Conservation (phyloP, 1,140 invertebrate species). For the Procambarus clarkii region DNA sequence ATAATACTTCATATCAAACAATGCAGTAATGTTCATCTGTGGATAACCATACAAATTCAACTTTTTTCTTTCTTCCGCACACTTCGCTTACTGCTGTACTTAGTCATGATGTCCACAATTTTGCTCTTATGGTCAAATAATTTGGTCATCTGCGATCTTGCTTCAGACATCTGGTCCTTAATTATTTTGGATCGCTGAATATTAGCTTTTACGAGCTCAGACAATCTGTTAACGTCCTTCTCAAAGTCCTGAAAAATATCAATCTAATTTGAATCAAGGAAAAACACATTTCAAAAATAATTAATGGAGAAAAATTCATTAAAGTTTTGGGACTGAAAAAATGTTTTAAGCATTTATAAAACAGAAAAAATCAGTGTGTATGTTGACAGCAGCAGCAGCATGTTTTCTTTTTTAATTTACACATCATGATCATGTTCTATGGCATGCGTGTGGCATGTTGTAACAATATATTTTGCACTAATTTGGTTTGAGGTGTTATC, state of each 20-base stretch:
- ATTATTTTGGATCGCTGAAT: conserved; percentile 95
- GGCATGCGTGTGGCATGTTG: too few species aligned
- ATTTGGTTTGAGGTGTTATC: too few species aligned
- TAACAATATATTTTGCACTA: too few species aligned
- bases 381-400: too few species aligned
- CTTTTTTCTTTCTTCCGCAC: conserved; percentile 84
- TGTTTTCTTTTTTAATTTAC: too few species aligned
- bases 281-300: neutral
- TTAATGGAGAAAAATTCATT: too few species aligned
- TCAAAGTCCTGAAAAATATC: conserved; percentile 76
- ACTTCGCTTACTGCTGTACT: conserved; percentile 91
- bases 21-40: neutral
- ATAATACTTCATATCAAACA: neutral
- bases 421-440: too few species aligned
- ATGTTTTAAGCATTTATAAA: too few species aligned
- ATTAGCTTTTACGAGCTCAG: conserved; percentile 90
- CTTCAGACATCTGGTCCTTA: conserved; percentile 92
- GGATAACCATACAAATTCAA: conserved; percentile 1
- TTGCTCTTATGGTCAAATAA: conserved; percentile 93
- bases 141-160: conserved; percentile 89
- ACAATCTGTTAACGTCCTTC: conserved; percentile 84
- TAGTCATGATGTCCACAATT: conserved; percentile 90
- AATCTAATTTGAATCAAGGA: neutral
- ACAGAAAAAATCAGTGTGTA: too few species aligned
- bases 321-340: too few species aligned